These are phyloP conservation scores for Chydorus sphaericus DNA, from an alignment of 2,888 invertebrate species.

Conservation along the genomic window DNA sequence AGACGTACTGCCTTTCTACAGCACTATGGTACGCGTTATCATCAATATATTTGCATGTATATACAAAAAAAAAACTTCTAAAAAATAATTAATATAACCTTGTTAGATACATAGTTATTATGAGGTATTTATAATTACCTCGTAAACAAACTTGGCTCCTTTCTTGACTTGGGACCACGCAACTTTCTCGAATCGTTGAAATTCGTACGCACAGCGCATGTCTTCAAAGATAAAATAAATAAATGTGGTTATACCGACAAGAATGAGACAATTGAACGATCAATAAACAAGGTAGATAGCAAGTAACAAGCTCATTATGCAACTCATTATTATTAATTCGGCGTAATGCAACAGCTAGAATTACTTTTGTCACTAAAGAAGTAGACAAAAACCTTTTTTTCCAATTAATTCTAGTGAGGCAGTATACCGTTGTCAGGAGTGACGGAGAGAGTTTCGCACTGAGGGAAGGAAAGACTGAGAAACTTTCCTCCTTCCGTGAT, in stretches of 20 bases:
- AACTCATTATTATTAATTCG: no score
- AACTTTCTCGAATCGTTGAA: conserved; percentile 49
- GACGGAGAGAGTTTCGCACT: conserved; percentile 37
- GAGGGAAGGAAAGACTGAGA: conserved; percentile 43
- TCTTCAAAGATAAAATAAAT: no score
- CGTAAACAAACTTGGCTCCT: conserved; percentile 36
- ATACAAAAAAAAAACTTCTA: background rate
- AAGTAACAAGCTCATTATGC: background rate
- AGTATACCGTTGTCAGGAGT: background rate
- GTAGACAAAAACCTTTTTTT: background rate
- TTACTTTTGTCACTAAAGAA: background rate
- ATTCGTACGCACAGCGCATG: conserved; percentile 46
- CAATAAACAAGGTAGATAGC: no score
- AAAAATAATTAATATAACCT: background rate
- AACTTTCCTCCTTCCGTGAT: conserved; percentile 35
- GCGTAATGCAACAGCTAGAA: no score
- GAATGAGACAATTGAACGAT: no score
- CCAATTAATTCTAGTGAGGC: no score
- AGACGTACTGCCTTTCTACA: no score
- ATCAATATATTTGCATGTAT: no score
- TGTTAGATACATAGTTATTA: background rate
- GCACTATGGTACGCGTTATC: no score
- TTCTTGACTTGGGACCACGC: conserved; percentile 42
- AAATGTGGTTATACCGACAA: no score
- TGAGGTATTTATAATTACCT: conserved; percentile 24